Evolutionary conservation across 2,888 invertebrate genomes (phyloP).

Genomic region (Xestia rhomboidea): DNA sequence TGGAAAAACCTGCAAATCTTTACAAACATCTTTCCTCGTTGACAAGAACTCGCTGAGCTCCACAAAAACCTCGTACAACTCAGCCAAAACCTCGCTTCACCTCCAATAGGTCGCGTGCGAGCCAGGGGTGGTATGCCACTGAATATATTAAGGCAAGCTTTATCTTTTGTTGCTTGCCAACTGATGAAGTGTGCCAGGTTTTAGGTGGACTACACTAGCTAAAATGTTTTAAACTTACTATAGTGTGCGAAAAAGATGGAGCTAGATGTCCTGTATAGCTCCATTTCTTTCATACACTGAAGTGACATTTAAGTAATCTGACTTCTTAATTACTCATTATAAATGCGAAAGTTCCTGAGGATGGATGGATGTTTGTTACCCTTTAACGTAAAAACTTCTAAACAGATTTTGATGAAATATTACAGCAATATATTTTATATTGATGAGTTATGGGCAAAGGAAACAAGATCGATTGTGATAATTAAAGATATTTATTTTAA

Average conservation of each 20-base stretch:
- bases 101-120: constrained; percentile 48
- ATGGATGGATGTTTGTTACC: neutral
- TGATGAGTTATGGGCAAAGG: no score
- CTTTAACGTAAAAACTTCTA: neutral
- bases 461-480: no score
- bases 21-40: neutral
- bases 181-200: constrained; percentile 53
- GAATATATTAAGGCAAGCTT: constrained; percentile 56
- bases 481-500: no score
- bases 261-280: neutral
- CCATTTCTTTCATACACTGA: neutral
- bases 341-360: neutral
- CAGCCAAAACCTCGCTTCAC: constrained; percentile 10
- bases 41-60: constrained; percentile 1
- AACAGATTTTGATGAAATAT: neutral
- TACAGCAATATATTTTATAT: neutral
- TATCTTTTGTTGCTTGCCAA: constrained; percentile 61
- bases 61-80: neutral
- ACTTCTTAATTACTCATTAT: neutral
- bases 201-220: neutral
- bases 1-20: neutral
- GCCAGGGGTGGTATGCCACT: constrained; percentile 45
- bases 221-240: neutral
- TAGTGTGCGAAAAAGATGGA: neutral
- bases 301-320: neutral